phyloP scores from a whole-genome alignment of 2,797 vertebrate genomes.

The Sebastes vulpes region DNA sequence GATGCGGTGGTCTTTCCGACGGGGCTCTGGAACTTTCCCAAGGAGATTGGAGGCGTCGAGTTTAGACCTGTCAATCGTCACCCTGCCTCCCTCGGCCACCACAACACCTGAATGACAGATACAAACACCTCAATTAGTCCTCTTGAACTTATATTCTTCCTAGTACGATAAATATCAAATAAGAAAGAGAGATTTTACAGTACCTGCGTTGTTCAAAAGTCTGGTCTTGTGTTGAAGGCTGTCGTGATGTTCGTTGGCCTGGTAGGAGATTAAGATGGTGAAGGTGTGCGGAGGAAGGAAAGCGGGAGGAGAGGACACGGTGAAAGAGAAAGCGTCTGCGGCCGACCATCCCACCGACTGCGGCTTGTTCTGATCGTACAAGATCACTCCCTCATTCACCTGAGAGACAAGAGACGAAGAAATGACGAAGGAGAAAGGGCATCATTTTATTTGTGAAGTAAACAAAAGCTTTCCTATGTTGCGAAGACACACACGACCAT shows the following conservation, averaged over 20 bases:
- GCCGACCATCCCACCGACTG: slow-evolving; percentile 84
- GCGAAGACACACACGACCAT: slow-evolving; percentile 29
- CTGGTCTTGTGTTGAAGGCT: slow-evolving; percentile 72
- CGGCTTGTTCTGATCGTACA: slow-evolving; percentile 86
- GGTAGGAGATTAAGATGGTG: slow-evolving; percentile 88
- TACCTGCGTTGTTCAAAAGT: slow-evolving; percentile 68
- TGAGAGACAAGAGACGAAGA: slow-evolving; percentile 43
- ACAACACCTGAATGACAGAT: slow-evolving; percentile 82
- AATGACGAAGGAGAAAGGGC: background rate
- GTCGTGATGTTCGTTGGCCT: slow-evolving; percentile 68
- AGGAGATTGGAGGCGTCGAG: slow-evolving; percentile 93
- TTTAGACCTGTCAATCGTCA: slow-evolving; percentile 88
- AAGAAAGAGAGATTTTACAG: background rate
- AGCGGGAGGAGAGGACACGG: slow-evolving; percentile 86
- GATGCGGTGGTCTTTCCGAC: slow-evolving; percentile 85
- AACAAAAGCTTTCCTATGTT: background rate
- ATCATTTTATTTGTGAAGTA: background rate
- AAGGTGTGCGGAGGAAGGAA: slow-evolving; percentile 87
- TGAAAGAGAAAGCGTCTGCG: slow-evolving; percentile 89
- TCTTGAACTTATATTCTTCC: background rate
- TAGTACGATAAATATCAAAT: background rate
- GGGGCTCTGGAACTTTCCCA: slow-evolving; percentile 83
- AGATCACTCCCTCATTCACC: slow-evolving; percentile 86
- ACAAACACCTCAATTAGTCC: background rate
- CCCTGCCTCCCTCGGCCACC: slow-evolving; percentile 89